These are phyloP conservation scores for Heliopora coerulea DNA, from an alignment of 92 coral and sea anemone genomes.

Conservation along the genomic window DNA sequence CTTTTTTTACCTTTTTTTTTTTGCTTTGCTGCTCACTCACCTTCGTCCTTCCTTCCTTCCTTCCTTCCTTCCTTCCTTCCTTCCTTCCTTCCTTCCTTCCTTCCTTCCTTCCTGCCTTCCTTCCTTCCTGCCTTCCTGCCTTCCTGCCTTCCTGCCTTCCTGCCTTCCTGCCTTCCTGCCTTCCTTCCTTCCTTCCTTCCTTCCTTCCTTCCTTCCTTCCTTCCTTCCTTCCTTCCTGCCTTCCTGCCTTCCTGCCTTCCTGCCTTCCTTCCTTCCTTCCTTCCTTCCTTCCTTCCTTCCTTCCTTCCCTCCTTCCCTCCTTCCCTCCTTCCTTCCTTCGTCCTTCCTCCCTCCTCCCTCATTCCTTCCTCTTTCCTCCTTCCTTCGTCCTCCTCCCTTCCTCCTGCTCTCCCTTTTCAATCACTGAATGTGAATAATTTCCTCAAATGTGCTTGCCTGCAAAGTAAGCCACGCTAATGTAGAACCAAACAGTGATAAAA, in stretches of 20 bases:
- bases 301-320: background rate
- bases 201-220: background rate
- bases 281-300: background rate
- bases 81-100: conserved; percentile 16
- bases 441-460: no score
- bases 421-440: no score
- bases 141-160: background rate
- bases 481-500: no score
- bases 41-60: no score
- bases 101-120: conserved; percentile 17
- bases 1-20: no score
- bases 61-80: background rate
- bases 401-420: no score
- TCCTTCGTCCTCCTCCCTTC: no score
- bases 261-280: background rate
- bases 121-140: conserved; percentile 1
- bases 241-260: background rate
- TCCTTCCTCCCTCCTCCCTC: no score
- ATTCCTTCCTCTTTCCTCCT: no score
- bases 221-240: background rate
- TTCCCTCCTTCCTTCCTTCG: background rate
- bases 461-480: no score
- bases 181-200: conserved; percentile 7
- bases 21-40: no score
- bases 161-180: background rate